Base-by-base conservation (phyloP, 2,888 invertebrate genomes). In the Drosophila rellima region DNA sequence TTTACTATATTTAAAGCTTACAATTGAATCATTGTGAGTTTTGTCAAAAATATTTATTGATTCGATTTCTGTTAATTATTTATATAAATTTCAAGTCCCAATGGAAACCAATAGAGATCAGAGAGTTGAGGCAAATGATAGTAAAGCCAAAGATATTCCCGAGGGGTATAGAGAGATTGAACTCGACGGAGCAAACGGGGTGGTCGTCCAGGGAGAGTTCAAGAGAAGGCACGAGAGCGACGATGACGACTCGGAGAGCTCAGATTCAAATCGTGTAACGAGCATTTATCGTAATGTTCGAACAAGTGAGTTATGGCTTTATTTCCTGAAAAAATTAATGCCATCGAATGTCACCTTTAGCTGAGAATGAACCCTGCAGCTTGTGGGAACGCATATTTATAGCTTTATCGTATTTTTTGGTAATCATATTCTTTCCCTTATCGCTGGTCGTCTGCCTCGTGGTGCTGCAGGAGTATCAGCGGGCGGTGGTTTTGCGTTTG, bases 401-500 rank as follows among this genome's bases (percentile, higher is more conserved):
- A 13, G 17, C 66, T n/a, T 20, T 90, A 0, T 85, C 91, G 0
- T 55, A 82, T 10, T 4, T 91, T 3, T 1, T 90, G 20, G 48
- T 89, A 17, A 18, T 90, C 5, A 15, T 90, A n/a, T 74, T 82
- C 11, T 88, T 91, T 52, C 92, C 92, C 18, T 17, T 90, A 2
- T 77, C 90, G 0, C 57, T 92, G 29, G 82, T 88, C n/a, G 31
- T 79, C 8, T 91, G 90, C 26, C 26, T 92, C 17, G 70, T 92
- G 86, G 92, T 94, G 17, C 93, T 94, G 3, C 93, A 94, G 63
- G 94, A 95, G 84, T 95, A 94, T 86, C 94, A 94, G 82, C 91
- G 95, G 79, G 93, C 94, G 40, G 94, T 95, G 5, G 94, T 95
- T 62, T 94, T 95, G 90, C 93, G 95, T 0, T 92, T 95, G 79